A percentile compares a stretch with the other conserved stretches of the same genome.
Evolutionary conservation across 2,888 invertebrate species (phyloP).

Genomic region (Bedellia somnulentella): DNA sequence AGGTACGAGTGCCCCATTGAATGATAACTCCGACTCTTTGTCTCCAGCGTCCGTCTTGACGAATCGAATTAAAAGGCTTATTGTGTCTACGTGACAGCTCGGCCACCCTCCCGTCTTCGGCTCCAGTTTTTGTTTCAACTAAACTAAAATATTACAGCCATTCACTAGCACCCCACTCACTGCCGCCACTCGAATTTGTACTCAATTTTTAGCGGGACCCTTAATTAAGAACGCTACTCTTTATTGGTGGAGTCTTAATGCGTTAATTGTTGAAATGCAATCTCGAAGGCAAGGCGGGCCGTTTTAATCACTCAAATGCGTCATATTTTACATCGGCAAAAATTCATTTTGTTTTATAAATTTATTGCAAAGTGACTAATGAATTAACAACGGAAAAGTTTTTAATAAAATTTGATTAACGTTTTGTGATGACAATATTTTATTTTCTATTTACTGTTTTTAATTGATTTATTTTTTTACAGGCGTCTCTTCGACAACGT

Average conservation of each 20-base stretch:
- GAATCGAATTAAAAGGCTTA: conserved; percentile 63
- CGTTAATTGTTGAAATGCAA: conserved; percentile 62
- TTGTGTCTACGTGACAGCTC: conserved; percentile 59
- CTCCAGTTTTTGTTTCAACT: conserved; percentile 52
- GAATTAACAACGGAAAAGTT: conserved; percentile 5
- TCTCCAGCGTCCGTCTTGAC: conserved; percentile 55
- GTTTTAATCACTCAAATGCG: conserved; percentile 50
- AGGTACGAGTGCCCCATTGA: conserved; percentile 60
- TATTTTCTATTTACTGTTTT: not conserved
- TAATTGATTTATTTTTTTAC: conserved; percentile 28
- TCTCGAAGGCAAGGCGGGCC: conserved; percentile 35
- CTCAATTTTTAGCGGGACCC: conserved; percentile 57
- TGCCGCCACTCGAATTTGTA: conserved; percentile 52
- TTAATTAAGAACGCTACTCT: conserved; percentile 57
- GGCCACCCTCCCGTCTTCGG: conserved; percentile 27
- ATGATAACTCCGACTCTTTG: conserved; percentile 58
- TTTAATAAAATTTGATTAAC: conserved; percentile 7
- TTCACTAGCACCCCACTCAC: conserved; percentile 40
- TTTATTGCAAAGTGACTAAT: conserved; percentile 7
- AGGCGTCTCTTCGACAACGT: conserved; percentile 45
- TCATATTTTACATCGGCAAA: conserved; percentile 29
- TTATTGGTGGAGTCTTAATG: conserved; percentile 57
- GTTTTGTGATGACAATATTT: conserved; percentile 8
- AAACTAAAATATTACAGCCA: conserved; percentile 61
- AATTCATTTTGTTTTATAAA: conserved; percentile 10